phyloP scores from a whole-genome alignment of 1,140 invertebrate genomes.

The Drosophila prosaltans region DNA sequence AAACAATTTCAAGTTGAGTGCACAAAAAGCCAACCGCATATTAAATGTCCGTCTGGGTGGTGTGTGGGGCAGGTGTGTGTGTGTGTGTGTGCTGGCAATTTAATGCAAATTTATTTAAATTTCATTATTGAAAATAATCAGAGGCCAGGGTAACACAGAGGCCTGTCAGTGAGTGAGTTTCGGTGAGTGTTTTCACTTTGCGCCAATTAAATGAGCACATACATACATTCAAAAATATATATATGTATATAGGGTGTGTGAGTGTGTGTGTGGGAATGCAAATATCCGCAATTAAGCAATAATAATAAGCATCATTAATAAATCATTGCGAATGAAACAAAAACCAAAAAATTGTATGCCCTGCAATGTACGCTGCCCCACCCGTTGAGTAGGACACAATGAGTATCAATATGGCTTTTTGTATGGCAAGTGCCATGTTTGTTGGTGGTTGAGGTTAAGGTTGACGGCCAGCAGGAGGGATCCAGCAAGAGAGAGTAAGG shows the following conservation, averaged over 20 bases:
- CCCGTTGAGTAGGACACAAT: constrained; percentile 32
- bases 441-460: not conserved
- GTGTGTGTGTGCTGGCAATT: constrained; percentile 28
- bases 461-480: constrained; percentile 4
- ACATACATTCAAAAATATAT: constrained; percentile 17
- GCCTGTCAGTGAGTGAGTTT: constrained; percentile 39
- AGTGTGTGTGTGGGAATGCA: constrained; percentile 49
- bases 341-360: constrained; percentile 46
- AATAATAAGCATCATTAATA: constrained; percentile 81
- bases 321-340: constrained; percentile 62
- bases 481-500: too few relatives aligned
- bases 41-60: constrained; percentile 51
- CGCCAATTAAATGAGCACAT: constrained; percentile 50
- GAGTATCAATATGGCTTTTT: constrained; percentile 49
- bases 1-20: constrained; percentile 61
- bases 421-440: constrained; percentile 17
- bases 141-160: constrained; percentile 35
- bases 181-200: constrained; percentile 54
- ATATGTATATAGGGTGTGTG: not conserved
- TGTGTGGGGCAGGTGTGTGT: not conserved
- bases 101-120: constrained; percentile 67
- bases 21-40: constrained; percentile 61
- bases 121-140: constrained; percentile 58
- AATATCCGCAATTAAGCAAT: constrained; percentile 78
- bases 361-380: not conserved